phyloP scores from a whole-genome alignment of 2,113 vertebrate genomes.

The Pithys albifrons region DNA sequence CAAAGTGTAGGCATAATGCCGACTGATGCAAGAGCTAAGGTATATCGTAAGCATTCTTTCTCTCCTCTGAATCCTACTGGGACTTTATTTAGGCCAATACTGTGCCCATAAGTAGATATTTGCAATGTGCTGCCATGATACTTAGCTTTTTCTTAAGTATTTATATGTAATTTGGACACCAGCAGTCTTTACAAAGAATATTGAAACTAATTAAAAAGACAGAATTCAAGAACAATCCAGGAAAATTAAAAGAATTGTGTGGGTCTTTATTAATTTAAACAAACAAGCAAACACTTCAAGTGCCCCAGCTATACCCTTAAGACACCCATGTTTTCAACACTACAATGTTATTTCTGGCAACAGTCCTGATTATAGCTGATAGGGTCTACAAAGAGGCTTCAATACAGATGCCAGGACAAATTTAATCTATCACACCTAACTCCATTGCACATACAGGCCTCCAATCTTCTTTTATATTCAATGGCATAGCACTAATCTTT shows the following conservation, averaged over 20 bases:
- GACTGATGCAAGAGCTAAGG: background rate
- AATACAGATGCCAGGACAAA: slow-evolving; percentile 12
- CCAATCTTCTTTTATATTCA: slow-evolving; percentile 1
- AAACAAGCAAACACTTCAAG: background rate
- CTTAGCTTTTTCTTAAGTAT: background rate
- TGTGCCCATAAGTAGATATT: background rate
- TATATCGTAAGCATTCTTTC: background rate
- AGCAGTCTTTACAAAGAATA: background rate
- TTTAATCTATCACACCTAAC: slow-evolving; percentile 26
- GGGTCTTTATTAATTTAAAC: background rate
- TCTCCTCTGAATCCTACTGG: background rate
- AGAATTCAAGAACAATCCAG: background rate
- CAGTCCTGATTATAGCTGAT: background rate
- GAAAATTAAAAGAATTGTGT: background rate
- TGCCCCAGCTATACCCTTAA: background rate
- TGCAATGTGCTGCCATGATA: background rate
- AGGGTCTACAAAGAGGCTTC: slow-evolving; percentile 26
- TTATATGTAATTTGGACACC: background rate
- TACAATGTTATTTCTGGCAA: slow-evolving; percentile 39
- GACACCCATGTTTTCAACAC: background rate
- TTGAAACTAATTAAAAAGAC: background rate
- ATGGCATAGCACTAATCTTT: slow-evolving; percentile 28
- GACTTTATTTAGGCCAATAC: background rate
- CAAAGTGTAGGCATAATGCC: background rate
- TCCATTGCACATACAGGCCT: slow-evolving; percentile 5